Evolutionary conservation across 2,113 vertebrate genomes (phyloP).

Genomic region (Globicephala melas): DNA sequence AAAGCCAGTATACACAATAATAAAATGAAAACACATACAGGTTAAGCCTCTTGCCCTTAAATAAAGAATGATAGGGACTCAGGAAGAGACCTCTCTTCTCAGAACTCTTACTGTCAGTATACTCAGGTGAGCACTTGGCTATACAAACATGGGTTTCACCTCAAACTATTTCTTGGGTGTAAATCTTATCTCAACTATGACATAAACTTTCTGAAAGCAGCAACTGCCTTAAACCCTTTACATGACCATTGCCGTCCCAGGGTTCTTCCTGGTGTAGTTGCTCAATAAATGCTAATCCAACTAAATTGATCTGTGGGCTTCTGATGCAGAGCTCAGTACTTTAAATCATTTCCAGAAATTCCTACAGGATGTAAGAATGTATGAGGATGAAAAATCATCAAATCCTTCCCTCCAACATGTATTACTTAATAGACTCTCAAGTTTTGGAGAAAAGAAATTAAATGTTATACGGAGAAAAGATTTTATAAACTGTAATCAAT

Average conservation of each 20-base stretch:
- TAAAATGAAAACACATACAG: neutral
- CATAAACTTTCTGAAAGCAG: neutral
- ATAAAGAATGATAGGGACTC: neutral
- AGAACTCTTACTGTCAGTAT: neutral
- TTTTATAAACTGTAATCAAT: slow-evolving; percentile 38
- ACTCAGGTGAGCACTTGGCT: neutral
- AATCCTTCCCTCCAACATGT: neutral
- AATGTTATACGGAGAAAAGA: neutral
- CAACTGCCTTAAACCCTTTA: neutral
- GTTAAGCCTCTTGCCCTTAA: neutral
- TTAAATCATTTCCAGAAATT: slow-evolving; percentile 6
- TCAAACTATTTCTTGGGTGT: neutral
- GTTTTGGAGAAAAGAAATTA: neutral
- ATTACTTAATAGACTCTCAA: slow-evolving; percentile 5
- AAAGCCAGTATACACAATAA: neutral
- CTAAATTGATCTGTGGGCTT: neutral
- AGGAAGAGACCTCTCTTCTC: neutral
- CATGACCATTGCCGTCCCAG: neutral
- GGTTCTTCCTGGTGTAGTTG: neutral
- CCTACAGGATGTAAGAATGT: neutral
- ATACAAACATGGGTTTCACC: neutral
- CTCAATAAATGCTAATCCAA: neutral
- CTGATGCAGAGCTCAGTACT: neutral
- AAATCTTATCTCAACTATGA: neutral
- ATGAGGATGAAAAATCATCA: neutral